phyloP scores from a whole-genome alignment of 2,113 vertebrate genomes.

The Mionectes macconnelli region DNA sequence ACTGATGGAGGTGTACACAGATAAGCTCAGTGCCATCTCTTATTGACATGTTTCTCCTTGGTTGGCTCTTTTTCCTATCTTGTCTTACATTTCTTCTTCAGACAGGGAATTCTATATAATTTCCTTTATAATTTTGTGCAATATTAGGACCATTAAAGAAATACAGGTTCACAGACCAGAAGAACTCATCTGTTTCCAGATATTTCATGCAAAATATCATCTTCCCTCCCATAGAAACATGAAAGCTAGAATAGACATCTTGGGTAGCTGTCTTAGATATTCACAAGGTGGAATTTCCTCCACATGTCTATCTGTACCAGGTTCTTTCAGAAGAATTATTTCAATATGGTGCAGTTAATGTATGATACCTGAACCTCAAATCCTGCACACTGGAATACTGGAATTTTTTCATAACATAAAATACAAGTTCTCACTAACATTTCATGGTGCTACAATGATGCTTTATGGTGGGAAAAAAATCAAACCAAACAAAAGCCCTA shows the following conservation, averaged over 20 bases:
- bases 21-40: not conserved
- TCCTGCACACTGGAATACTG: not conserved
- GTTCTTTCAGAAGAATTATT: not conserved
- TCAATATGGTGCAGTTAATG: not conserved
- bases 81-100: not conserved
- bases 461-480: not conserved
- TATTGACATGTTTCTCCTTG: not conserved
- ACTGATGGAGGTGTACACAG: not conserved
- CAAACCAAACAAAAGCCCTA: not conserved
- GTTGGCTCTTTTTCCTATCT: not conserved
- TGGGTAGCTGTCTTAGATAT: not conserved
- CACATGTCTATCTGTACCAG: not conserved
- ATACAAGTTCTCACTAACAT: not conserved
- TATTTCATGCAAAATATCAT: not conserved
- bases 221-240: not conserved
- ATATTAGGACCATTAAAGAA: not conserved
- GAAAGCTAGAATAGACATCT: not conserved
- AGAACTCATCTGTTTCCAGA: not conserved
- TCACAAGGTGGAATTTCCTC: not conserved
- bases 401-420: not conserved
- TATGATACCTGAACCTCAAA: not conserved
- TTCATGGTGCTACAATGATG: not conserved
- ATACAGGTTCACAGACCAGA: not conserved
- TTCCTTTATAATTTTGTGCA: not conserved
- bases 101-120: not conserved